Conservation (phyloP, 1,140 invertebrate species). For the Drosophila lacteicornis region DNA sequence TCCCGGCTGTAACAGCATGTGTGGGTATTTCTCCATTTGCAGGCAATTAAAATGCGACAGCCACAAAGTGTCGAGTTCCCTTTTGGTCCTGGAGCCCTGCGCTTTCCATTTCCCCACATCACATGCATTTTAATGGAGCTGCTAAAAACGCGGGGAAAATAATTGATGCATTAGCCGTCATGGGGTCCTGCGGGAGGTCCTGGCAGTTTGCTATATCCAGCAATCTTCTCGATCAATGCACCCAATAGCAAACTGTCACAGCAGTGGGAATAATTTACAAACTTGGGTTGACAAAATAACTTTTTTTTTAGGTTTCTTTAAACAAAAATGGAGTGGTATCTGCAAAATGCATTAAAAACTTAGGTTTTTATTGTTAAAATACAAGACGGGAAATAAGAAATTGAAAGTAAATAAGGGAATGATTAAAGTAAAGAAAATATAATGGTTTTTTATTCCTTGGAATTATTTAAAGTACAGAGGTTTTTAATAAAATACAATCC, state of each 20-base stretch:
- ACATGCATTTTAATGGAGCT: constrained; percentile 59
- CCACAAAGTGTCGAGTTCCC: constrained; percentile 51
- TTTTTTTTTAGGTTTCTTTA: too few species aligned
- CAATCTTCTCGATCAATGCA: constrained; percentile 11
- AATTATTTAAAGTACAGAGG: too few species aligned
- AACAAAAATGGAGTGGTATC: not conserved
- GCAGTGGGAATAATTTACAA: not conserved
- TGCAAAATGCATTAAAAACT: too few species aligned
- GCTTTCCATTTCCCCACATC: constrained; percentile 33
- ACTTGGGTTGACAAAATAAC: not conserved
- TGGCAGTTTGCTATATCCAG: constrained; percentile 3
- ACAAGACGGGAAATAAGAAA: too few species aligned
- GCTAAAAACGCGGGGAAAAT: constrained; percentile 44
- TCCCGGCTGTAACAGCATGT: constrained; percentile 22
- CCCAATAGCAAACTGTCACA: constrained; percentile 2
- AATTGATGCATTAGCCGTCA: constrained; percentile 76
- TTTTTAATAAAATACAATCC: not conserved
- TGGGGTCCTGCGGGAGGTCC: constrained; percentile 33
- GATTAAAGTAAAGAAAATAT: too few species aligned
- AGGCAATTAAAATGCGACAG: constrained; percentile 72
- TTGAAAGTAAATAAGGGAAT: too few species aligned
- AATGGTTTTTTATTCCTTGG: too few species aligned
- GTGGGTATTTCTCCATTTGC: constrained; percentile 31
- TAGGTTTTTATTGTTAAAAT: too few species aligned
- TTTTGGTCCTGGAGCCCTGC: constrained; percentile 15